These are phyloP conservation scores for Salvelinus alpinus DNA, from an alignment of 2,113 vertebrate species.

Conservation along the genomic window DNA sequence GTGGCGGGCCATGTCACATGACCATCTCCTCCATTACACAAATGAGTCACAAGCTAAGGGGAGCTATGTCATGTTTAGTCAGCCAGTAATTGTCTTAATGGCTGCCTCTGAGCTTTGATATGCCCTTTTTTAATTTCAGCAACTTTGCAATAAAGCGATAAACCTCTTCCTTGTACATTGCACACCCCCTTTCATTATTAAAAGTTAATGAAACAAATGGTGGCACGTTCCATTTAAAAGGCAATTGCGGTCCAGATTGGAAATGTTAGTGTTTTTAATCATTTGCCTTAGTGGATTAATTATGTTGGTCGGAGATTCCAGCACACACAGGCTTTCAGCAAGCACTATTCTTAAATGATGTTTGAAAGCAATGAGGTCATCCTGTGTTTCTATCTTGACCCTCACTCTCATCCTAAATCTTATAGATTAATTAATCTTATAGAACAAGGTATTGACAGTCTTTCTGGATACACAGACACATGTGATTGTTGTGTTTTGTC, in stretches of 20 bases:
- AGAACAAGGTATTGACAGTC: too few species aligned
- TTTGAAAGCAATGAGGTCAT: too few species aligned
- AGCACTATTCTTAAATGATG: too few species aligned
- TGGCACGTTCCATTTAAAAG: background rate
- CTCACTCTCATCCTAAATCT: too few species aligned
- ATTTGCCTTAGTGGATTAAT: too few species aligned
- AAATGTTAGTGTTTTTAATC: background rate
- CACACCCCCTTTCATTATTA: constrained; percentile 2
- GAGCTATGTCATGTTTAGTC: constrained; percentile 10
- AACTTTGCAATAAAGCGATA: constrained; percentile 14
- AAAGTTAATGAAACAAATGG: constrained; percentile 4
- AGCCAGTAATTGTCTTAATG: constrained; percentile 20
- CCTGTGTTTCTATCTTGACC: too few species aligned
- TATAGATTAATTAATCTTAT: too few species aligned
- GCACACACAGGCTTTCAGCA: too few species aligned
- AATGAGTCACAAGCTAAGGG: background rate
- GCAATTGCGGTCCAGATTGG: background rate
- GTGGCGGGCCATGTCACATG: background rate
- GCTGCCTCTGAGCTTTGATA: constrained; percentile 3
- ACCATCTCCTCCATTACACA: constrained; percentile 6
- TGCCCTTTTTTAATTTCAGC: constrained; percentile 15
- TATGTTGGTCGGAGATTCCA: too few species aligned
- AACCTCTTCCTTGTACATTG: background rate
- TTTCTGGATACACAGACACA: too few species aligned
- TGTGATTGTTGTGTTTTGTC: too few species aligned